phyloP scores from a whole-genome alignment of 1,140 invertebrate genomes.

The Lepidurus arcticus region DNA sequence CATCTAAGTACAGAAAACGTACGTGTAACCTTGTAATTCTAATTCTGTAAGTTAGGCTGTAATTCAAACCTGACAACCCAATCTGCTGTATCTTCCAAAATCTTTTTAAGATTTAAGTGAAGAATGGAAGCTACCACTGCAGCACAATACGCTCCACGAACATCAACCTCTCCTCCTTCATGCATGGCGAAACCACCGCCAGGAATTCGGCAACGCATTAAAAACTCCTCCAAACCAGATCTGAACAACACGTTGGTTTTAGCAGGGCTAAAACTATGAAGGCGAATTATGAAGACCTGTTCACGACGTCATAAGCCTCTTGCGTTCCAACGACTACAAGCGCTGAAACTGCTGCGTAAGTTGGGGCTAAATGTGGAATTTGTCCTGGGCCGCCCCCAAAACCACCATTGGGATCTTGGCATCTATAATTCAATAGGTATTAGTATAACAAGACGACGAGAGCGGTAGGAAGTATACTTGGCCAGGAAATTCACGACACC shows the following conservation, averaged over 20 bases:
- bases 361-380: conserved; percentile 85
- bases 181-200: conserved; percentile 91
- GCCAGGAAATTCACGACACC: conserved; percentile 62
- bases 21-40: conserved; percentile 37
- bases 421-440: conserved; percentile 47
- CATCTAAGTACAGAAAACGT: conserved; percentile 52
- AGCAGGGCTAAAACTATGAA: background rate
- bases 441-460: conserved; percentile 36
- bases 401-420: conserved; percentile 74
- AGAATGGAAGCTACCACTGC: conserved; percentile 78
- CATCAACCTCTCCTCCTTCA: conserved; percentile 88
- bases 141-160: conserved; percentile 93
- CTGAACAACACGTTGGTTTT: conserved; percentile 45
- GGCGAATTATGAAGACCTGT: conserved; percentile 55
- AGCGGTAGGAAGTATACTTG: conserved; percentile 41
- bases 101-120: conserved; percentile 67
- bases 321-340: conserved; percentile 80
- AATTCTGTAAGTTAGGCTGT: conserved; percentile 26
- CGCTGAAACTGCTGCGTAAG: conserved; percentile 93
- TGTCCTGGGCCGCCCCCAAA: conserved; percentile 93
- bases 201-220: conserved; percentile 65
- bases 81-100: conserved; percentile 79
- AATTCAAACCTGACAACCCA: conserved; percentile 68
- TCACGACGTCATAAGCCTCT: conserved; percentile 78
- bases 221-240: conserved; percentile 64